These are phyloP conservation scores for Venusia cambrica DNA, from an alignment of 2,888 invertebrate genomes.

Conservation along the genomic window DNA sequence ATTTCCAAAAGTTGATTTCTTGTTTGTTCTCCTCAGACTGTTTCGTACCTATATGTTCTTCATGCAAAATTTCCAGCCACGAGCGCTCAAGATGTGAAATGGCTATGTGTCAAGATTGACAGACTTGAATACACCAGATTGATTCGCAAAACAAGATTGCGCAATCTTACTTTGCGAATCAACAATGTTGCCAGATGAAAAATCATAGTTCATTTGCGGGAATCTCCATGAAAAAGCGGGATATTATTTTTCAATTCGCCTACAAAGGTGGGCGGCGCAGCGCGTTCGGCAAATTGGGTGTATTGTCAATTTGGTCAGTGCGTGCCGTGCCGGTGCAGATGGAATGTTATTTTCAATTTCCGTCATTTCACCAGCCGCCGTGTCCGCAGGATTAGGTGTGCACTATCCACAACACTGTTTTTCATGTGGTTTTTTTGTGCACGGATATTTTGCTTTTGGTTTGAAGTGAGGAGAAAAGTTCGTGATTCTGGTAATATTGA, in stretches of 20 bases:
- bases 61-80: too few relatives aligned
- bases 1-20: too few relatives aligned
- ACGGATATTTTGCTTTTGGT: too few relatives aligned
- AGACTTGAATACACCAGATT: too few relatives aligned
- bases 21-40: too few relatives aligned
- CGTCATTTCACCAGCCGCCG: conserved; percentile 71
- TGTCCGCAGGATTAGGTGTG: conserved; percentile 63
- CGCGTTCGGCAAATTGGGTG: conserved; percentile 77
- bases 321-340: conserved; percentile 78
- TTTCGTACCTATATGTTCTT: too few relatives aligned
- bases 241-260: conserved; percentile 81
- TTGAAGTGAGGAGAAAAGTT: too few relatives aligned
- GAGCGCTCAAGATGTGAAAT: too few relatives aligned
- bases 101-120: too few relatives aligned
- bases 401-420: conserved; percentile 38
- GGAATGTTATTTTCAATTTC: conserved; percentile 81
- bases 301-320: conserved; percentile 81
- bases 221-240: conserved; percentile 65
- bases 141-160: too few relatives aligned
- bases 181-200: conserved; percentile 28
- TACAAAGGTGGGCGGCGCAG: conserved; percentile 77
- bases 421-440: conserved; percentile 12
- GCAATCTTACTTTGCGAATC: conserved; percentile 8
- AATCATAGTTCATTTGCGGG: conserved; percentile 73
- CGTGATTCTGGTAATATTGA: too few relatives aligned